These are phyloP conservation scores for Morinoia aosen DNA, from an alignment of 2,888 invertebrate species.

Conservation along the genomic window DNA sequence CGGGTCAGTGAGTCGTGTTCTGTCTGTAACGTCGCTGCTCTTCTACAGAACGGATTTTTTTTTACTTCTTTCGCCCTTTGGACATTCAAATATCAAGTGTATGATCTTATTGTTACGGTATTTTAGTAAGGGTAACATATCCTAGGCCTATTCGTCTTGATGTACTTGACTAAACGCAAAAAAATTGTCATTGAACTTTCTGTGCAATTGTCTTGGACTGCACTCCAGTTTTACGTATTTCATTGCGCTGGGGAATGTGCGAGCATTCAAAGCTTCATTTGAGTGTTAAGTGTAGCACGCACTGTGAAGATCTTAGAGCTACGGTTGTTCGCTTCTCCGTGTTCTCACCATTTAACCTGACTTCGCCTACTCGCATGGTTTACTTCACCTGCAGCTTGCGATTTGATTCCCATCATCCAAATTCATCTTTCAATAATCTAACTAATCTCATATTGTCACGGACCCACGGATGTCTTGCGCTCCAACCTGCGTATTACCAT, in stretches of 20 bases:
- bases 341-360: not conserved
- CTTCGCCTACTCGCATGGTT: not conserved
- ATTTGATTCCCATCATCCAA: not conserved
- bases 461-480: not conserved
- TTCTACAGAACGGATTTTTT: not conserved
- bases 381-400: not conserved
- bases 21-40: not conserved
- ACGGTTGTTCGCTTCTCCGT: not conserved
- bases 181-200: constrained; percentile 3
- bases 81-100: not conserved
- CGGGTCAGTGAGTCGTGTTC: not conserved
- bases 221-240: not conserved
- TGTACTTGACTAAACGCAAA: not conserved
- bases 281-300: not conserved
- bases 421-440: not conserved
- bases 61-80: not conserved
- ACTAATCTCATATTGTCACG: not conserved
- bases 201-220: not conserved
- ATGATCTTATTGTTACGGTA: not conserved
- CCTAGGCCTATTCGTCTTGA: not conserved
- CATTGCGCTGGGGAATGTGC: not conserved
- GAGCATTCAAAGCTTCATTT: not conserved
- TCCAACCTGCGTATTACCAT: not conserved
- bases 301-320: not conserved
- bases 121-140: not conserved